phyloP scores from a whole-genome alignment of 2,113 vertebrate genomes.

The Eurypyga helias region DNA sequence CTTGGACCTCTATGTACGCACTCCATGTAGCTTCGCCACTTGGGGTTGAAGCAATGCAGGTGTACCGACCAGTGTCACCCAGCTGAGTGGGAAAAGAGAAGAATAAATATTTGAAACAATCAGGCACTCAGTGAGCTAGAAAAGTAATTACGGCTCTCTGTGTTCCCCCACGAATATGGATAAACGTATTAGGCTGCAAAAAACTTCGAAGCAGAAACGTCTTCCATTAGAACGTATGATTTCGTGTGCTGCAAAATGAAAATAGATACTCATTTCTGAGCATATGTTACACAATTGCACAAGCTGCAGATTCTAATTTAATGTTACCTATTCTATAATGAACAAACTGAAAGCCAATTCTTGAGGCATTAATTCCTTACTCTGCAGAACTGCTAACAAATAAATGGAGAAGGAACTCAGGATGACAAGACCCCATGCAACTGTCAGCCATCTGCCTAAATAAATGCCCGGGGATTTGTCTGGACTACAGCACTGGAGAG shows the following conservation, averaged over 20 bases:
- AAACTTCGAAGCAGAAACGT: not conserved
- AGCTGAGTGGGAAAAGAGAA: slow-evolving; percentile 78
- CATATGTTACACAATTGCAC: not conserved
- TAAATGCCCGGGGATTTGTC: not conserved
- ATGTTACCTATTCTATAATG: not conserved
- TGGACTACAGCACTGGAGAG: not conserved
- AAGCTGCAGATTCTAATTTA: not conserved
- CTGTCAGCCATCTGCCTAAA: not conserved
- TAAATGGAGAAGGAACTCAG: not conserved
- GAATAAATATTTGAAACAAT: slow-evolving; percentile 66
- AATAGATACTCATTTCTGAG: not conserved
- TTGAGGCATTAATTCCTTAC: not conserved
- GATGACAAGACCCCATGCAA: not conserved
- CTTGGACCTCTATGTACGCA: slow-evolving; percentile 94
- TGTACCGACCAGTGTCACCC: slow-evolving; percentile 92
- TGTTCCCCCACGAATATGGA: slow-evolving; percentile 33
- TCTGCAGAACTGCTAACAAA: not conserved
- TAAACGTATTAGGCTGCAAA: not conserved
- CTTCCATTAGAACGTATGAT: not conserved
- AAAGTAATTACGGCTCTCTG: slow-evolving; percentile 62
- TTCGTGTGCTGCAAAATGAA: not conserved
- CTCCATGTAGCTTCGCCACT: slow-evolving; percentile 97
- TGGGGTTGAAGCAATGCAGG: slow-evolving; percentile 93
- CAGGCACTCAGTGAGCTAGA: slow-evolving; percentile 53
- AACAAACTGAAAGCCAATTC: not conserved